Conservation (phyloP, 2,113 vertebrate species). For the Alosa alosa region DNA sequence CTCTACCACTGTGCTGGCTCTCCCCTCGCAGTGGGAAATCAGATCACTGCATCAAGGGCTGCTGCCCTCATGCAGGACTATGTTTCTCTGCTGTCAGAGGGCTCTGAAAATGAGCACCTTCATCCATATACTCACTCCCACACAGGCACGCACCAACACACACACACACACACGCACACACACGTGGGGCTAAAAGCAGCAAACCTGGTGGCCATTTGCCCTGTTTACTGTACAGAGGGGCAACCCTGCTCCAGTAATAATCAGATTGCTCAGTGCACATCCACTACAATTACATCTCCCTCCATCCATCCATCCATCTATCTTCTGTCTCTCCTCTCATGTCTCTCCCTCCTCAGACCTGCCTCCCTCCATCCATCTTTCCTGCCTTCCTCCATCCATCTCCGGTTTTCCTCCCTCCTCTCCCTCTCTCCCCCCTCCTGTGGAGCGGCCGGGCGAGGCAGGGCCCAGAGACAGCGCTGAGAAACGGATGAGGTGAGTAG, state of each 20-base stretch:
- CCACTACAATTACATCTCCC: conserved; percentile 14
- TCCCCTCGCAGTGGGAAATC: neutral
- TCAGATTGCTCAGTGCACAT: conserved; percentile 26
- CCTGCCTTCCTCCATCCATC: neutral
- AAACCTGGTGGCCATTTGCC: neutral
- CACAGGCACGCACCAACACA: too few species aligned
- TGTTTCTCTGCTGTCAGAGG: neutral
- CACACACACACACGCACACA: too few species aligned
- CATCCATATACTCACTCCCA: too few species aligned
- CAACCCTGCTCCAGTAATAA: conserved; percentile 32
- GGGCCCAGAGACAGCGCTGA: conserved; percentile 19
- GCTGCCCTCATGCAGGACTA: neutral
- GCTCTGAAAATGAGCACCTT: too few species aligned
- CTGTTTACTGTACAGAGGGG: neutral
- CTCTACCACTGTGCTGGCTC: neutral
- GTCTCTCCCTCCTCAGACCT: too few species aligned
- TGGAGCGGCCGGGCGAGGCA: neutral
- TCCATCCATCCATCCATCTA: neutral
- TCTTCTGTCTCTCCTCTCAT: neutral
- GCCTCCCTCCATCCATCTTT: neutral
- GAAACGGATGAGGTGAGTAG: conserved; percentile 26
- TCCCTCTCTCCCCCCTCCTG: too few species aligned
- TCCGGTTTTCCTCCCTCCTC: too few species aligned
- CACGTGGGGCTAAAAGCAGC: too few species aligned
- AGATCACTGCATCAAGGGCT: neutral